Conservation (phyloP, 2,797 vertebrate genomes). For the Heteromormyrus szaboi region DNA sequence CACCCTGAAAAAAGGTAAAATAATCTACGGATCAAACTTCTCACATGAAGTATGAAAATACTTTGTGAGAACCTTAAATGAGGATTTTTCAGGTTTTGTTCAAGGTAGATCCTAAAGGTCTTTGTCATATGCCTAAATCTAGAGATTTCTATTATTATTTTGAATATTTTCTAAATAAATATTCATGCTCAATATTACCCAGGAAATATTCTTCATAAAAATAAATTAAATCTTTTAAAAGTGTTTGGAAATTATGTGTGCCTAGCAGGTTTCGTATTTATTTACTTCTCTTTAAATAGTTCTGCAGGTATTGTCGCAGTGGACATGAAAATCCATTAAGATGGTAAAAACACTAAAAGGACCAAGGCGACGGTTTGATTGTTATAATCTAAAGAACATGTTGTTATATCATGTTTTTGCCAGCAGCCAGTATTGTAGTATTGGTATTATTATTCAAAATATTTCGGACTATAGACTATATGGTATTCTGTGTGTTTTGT, state of each 20-base stretch:
- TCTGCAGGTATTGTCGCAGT: neutral
- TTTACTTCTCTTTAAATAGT: neutral
- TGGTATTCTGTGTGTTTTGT: neutral
- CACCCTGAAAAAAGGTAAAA: neutral
- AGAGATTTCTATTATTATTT: slow-evolving; percentile 27
- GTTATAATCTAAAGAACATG: neutral
- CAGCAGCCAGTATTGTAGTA: neutral
- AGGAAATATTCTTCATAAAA: neutral
- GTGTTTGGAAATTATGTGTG: neutral
- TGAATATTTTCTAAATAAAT: neutral
- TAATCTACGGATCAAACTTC: neutral
- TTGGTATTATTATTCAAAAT: neutral
- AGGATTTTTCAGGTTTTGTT: slow-evolving; percentile 46
- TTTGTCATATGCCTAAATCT: slow-evolving; percentile 40
- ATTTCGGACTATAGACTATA: neutral
- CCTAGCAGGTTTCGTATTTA: neutral
- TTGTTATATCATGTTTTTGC: neutral
- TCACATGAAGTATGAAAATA: slow-evolving; percentile 23
- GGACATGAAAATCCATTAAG: neutral
- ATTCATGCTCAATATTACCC: neutral
- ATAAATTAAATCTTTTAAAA: neutral
- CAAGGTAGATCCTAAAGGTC: slow-evolving; percentile 47
- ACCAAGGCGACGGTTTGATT: neutral
- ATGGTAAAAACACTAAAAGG: neutral
- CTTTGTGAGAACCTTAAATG: slow-evolving; percentile 33